phyloP scores from a whole-genome alignment of 1,140 invertebrate genomes.

The Saccostrea glomerata region DNA sequence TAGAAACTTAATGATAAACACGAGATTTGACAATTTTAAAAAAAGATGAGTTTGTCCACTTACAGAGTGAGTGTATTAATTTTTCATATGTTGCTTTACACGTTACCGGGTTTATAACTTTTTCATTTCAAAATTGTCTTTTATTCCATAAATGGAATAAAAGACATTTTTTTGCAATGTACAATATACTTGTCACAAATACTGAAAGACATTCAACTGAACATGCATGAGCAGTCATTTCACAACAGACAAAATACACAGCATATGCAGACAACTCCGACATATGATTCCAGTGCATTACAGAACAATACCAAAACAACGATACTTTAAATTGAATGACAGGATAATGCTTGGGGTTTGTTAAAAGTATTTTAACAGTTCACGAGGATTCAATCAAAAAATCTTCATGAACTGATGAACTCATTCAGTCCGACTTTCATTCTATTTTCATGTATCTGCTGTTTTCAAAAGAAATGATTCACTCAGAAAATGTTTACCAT shows the following conservation, averaged over 20 bases:
- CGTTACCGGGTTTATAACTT: not conserved
- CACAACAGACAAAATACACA: conserved; percentile 13
- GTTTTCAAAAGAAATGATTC: conserved; percentile 25
- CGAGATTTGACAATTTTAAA: conserved; percentile 22
- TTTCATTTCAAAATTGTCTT: no score
- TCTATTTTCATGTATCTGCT: conserved; percentile 21
- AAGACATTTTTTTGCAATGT: not conserved
- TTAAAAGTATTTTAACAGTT: conserved; percentile 15
- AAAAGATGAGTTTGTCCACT: not conserved
- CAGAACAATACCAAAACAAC: not conserved
- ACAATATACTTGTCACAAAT: not conserved
- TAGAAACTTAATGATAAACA: conserved; percentile 18
- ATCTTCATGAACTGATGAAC: not conserved
- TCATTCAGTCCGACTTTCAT: not conserved
- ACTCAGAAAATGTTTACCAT: conserved; percentile 13
- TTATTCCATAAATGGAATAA: not conserved
- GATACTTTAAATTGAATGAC: conserved; percentile 1
- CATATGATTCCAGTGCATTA: not conserved
- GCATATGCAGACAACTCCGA: not conserved
- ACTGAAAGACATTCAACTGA: not conserved
- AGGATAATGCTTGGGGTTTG: not conserved
- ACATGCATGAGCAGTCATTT: not conserved
- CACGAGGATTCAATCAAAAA: not conserved
- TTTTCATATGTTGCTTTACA: not conserved
- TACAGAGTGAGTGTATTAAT: not conserved